A percentile compares a stretch with the other conserved stretches of the same genome.
These are phyloP conservation scores for Trissonchulus sp. DNA, from an alignment of 2,888 invertebrate genomes.

Conservation along the genomic window DNA sequence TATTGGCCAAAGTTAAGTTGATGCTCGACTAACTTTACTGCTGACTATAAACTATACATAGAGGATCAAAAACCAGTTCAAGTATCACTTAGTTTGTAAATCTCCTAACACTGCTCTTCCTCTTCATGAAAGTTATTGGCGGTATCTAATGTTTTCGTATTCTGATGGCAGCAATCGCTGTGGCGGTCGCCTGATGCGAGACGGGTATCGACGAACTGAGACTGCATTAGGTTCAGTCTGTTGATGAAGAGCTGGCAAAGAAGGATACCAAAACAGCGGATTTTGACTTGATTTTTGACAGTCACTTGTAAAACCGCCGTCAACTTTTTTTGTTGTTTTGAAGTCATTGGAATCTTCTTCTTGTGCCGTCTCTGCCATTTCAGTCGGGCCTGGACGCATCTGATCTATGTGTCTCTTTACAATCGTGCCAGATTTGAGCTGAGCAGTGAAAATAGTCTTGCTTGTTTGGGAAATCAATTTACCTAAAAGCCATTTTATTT, in stretches of 20 bases:
- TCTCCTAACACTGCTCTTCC: not conserved
- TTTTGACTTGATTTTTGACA: too few relatives aligned
- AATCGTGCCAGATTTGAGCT: not conserved
- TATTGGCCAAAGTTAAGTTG: too few relatives aligned
- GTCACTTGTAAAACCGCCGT: too few relatives aligned
- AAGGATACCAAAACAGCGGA: not conserved
- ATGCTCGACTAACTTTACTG: too few relatives aligned
- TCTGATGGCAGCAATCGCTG: not conserved
- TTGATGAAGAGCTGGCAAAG: not conserved
- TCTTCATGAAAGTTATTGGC: not conserved
- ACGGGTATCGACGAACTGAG: not conserved
- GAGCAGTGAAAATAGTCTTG: not conserved
- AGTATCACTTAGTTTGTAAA: too few relatives aligned
- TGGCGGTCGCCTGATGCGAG: not conserved
- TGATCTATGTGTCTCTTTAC: too few relatives aligned
- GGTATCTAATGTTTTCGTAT: not conserved
- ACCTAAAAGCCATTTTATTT: not conserved
- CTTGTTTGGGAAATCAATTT: not conserved
- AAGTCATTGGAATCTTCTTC: too few relatives aligned
- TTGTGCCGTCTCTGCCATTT: too few relatives aligned
- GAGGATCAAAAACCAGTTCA: too few relatives aligned
- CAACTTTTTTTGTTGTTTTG: too few relatives aligned
- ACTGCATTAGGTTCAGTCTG: not conserved
- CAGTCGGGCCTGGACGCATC: too few relatives aligned
- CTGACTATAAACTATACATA: too few relatives aligned